Conservation (phyloP, 2,888 invertebrate species). For the Hirtodrosophila duncani region DNA sequence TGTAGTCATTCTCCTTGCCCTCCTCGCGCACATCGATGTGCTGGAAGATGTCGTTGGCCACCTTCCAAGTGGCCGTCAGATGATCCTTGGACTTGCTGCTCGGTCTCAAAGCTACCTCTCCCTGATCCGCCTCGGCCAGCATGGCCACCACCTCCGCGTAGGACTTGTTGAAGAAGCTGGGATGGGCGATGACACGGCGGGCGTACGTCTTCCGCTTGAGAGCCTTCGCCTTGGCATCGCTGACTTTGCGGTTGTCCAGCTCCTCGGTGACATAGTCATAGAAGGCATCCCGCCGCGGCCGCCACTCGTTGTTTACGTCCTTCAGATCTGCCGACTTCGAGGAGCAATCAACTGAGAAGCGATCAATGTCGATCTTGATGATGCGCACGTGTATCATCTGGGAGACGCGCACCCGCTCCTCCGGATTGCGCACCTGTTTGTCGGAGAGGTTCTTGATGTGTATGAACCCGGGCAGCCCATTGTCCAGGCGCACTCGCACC, state of each 20-base stretch:
- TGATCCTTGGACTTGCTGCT: conserved; percentile 98
- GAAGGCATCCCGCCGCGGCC: conserved; percentile 91
- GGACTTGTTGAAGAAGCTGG: conserved; percentile 97
- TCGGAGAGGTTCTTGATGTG: conserved; percentile 96
- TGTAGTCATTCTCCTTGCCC: conserved; percentile 97
- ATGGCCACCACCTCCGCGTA: conserved; percentile 94
- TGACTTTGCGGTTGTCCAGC: conserved; percentile 87
- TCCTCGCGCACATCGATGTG: conserved; percentile 98
- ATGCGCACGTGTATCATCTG: conserved; percentile 93
- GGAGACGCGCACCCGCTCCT: conserved; percentile 91
- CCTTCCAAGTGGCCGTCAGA: conserved; percentile 99
- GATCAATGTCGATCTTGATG: conserved; percentile 96
- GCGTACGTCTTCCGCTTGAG: conserved; percentile 81
- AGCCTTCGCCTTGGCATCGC: conserved; percentile 83
- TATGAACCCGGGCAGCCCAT: conserved; percentile 94
- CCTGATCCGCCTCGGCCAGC: conserved; percentile 95
- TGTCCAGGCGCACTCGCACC: conserved; percentile 92
- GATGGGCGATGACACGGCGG: conserved; percentile 98
- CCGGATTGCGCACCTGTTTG: conserved; percentile 94
- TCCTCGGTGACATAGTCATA: conserved; percentile 94
- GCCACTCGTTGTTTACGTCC: conserved; percentile 94
- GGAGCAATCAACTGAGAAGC: conserved; percentile 95
- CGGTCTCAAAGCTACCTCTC: conserved; percentile 96
- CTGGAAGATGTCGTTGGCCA: conserved; percentile 94
- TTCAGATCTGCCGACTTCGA: conserved; percentile 94